Evolutionary conservation across 1,140 invertebrate species (phyloP), one percentile per base, ranked within the genome.

Genomic region (Cyclargus thomasi): DNA sequence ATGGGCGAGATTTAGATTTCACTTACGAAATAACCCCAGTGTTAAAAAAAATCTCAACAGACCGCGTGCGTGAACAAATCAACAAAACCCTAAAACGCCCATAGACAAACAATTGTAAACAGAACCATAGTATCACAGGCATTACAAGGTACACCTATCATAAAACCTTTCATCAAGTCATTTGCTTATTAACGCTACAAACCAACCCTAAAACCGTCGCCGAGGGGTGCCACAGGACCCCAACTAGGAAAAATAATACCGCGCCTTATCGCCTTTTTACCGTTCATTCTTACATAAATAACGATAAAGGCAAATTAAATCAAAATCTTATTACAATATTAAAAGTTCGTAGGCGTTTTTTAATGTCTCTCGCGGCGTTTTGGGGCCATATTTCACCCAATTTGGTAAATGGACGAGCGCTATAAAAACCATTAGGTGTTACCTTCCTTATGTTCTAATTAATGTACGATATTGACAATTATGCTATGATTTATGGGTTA

Each of bases 291-390:
- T 87, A 87, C 87, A 90, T 90, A 90, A 90, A 90, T 90, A 90
- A 90, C 86, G 85, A 90, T 90, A 88, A 90, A 89, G 78, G 81
- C 80, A 87, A 90, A 88, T 89, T 89, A 89, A 90, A 90, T 90
- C 87, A 90, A 88, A 88, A 80, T 85, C 87, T 88, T 90, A 87
- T 88, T 86, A 86, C 75, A 81, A 87, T 88, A 90, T 90, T 90
- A 90, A 90, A 90, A 90, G 83, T 90, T 89, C 71, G 64, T 76
- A 81, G 80, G 81, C 79, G 76, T 82, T 85, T 85, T 84, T 90
- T 90, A 86, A 90, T 90, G 87, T 88, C 83, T 79, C 79, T 81
- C 67, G 76, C 78, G 74, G 80, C 77, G 76, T 83, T 85, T 76
- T 76, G 84, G 87, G 87, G 73, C 77, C 68, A 85, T 90, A 88